Percentiles rank a stretch among this genome's conserved stretches.
Evolutionary conservation across 1,140 invertebrate species (phyloP).

Genomic region (Harpegnathos saltator): DNA sequence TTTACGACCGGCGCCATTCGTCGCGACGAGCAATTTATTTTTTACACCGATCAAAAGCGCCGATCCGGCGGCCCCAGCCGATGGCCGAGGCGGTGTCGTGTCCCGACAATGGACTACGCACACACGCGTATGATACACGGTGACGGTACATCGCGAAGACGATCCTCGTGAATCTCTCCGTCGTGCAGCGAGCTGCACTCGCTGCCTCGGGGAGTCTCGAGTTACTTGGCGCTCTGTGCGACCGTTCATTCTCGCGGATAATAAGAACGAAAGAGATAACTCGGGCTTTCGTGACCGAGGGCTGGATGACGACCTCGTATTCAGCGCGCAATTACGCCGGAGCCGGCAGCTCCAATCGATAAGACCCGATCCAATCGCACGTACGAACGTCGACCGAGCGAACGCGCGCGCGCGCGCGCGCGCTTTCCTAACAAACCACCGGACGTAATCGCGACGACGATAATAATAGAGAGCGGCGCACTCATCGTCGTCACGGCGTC

Average conservation of each 20-base stretch:
- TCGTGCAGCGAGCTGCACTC: background rate
- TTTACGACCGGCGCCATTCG: conserved; percentile 15
- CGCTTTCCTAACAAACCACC: conserved; percentile 16
- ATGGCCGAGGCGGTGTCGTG: background rate
- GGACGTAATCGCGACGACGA: conserved; percentile 33
- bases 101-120: conserved; percentile 36
- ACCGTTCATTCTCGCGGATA: conserved; percentile 56
- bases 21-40: conserved; percentile 23
- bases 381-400: no score
- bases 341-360: conserved; percentile 39
- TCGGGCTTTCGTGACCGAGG: background rate
- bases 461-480: background rate
- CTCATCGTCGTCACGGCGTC: no score
- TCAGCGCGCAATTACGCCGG: conserved; percentile 36
- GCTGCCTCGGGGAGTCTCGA: conserved; percentile 30
- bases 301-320: conserved; percentile 47
- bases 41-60: background rate
- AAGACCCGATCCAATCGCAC: conserved; percentile 31
- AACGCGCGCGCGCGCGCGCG: no score
- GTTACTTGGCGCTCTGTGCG: conserved; percentile 26
- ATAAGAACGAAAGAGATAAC: conserved; percentile 46
- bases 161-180: background rate
- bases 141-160: conserved; percentile 17
- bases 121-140: conserved; percentile 24
- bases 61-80: background rate